Base-by-base conservation (phyloP, 2,888 invertebrate genomes). In the Aricia artaxerxes region DNA sequence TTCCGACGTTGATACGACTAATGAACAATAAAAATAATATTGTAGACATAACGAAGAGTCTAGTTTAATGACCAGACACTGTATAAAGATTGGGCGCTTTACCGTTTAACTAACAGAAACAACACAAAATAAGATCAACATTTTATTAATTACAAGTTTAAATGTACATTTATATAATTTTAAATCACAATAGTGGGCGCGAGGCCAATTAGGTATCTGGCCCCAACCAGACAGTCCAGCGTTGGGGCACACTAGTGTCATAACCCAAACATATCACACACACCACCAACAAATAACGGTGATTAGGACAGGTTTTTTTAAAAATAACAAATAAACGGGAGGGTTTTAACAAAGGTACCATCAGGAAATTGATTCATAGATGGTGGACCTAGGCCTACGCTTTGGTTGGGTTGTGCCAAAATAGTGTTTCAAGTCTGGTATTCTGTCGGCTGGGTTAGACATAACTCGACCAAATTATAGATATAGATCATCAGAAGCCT, bases 131-230 rank as follows among this genome's bases (percentile, higher is more conserved):
- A 53, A 57, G 84, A 87, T 88, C 86, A 89, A 89, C 88, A 86
- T 85, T 88, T 89, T 88, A 87, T 86, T 88, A 87, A 86, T 88
- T 82, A 85, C 82, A 85, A 84, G 81, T 73, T 73, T 35, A 76
- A 79, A 76, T 80, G 53, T 80, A 80, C 79, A 79, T 69, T 78
- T 79, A 38, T 76, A 53, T 76, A 35, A 13, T 57, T 76, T 76
- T 76, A 76, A 76, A 77, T 69, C 69, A 79, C 79, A 72, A 78
- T 49, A 73, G 72, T n/a, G 75, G 76, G 76, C 76, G 31, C 49
- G 35, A 53, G 35, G 13, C 57, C 76, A 44, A 49, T 44, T 75
- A n/a, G 73, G 69, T 35, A 38, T 69, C 5, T 11, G 69, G 35
- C 69, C 69, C 13, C 35, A 35, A 38, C 13, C 13, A 69, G 35